Evolutionary conservation across 2,888 invertebrate genomes (phyloP).

Genomic region (Dicranocentrus wangi): DNA sequence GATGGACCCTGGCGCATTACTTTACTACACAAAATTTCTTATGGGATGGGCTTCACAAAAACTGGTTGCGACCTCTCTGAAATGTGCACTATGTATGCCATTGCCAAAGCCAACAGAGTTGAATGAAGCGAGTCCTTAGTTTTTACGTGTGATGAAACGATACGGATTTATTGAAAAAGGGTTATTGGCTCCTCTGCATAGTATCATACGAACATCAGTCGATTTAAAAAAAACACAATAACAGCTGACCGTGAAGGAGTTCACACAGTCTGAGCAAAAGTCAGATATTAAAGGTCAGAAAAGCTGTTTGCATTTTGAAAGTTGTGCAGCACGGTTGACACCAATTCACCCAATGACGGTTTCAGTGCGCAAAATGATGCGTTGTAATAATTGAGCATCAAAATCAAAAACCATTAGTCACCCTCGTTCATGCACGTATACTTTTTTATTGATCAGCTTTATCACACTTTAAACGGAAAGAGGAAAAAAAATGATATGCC

Average conservation of each 20-base stretch:
- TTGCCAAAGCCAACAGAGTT: too few relatives aligned
- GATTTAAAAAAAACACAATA: conserved; percentile 5
- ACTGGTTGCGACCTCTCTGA: conserved; percentile 25
- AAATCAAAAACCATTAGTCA: conserved; percentile 48
- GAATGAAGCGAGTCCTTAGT: too few relatives aligned
- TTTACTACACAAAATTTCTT: too few relatives aligned
- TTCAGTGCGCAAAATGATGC: not conserved
- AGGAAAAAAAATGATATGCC: too few relatives aligned
- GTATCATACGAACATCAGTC: not conserved
- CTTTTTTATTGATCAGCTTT: conserved; percentile 13
- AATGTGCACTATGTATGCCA: too few relatives aligned
- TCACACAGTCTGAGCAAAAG: too few relatives aligned
- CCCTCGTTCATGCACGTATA: too few relatives aligned
- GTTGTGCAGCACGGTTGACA: conserved; percentile 21
- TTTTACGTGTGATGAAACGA: too few relatives aligned
- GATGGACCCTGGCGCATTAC: not conserved
- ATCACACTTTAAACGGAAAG: too few relatives aligned
- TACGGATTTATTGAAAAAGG: too few relatives aligned
- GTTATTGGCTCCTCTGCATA: too few relatives aligned
- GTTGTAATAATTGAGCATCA: conserved; percentile 18
- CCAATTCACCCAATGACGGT: not conserved
- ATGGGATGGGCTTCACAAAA: conserved; percentile 49
- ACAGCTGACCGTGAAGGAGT: too few relatives aligned
- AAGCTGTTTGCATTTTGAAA: not conserved
- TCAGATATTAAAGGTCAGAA: conserved; percentile 29